Evolutionary conservation across 1,140 invertebrate genomes (phyloP), one percentile per base, ranked within the genome.

Genomic region (Charaxes varanes): DNA sequence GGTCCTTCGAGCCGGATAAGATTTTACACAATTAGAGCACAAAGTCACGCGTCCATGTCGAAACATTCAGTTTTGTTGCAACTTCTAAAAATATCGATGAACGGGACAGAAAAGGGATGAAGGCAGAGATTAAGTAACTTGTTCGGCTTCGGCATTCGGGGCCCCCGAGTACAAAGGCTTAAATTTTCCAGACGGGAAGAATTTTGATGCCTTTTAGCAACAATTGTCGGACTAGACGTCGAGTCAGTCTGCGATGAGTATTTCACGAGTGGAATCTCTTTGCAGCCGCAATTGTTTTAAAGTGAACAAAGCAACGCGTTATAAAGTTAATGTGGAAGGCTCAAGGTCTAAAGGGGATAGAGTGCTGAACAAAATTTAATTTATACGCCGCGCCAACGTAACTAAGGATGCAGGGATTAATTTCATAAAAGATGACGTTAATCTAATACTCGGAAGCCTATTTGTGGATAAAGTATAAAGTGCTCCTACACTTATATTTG

Each of bases 111-210:
- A 64, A 65, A 51, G 47, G 53, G 53, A 53, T 48, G 48, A 52
- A 51, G n/a, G 46, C 55, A 59, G 61, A 63, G 62, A 72, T 69
- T 72, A 69, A 65, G 58, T 61, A 62, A 69, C 57, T 66, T 62
- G 41, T 53, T 53, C 38, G 62, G 55, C 56, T 70, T 68, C 60
- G 41, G 31, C 57, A 24, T 55, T 60, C 56, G 40, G 43, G 35
- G 38, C 41, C 56, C 47, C 34, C 22, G 30, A 34, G 19, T 36
- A 65, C 63, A 73, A 73, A 73, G 59, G 55, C 47, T 53, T 28
- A 60, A 57, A 68, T 59, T 63, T 63, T 60, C 53, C 62, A 54
- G 60, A 58, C 56, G 43, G 38, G 41, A 69, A 69, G 63, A 70
- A 65, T 68, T 62, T 68, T 59, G 63, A 59, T 57, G 58, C 55